These are phyloP conservation scores for Hyles vespertilio DNA, from an alignment of 1,140 invertebrate species.

Conservation along the genomic window DNA sequence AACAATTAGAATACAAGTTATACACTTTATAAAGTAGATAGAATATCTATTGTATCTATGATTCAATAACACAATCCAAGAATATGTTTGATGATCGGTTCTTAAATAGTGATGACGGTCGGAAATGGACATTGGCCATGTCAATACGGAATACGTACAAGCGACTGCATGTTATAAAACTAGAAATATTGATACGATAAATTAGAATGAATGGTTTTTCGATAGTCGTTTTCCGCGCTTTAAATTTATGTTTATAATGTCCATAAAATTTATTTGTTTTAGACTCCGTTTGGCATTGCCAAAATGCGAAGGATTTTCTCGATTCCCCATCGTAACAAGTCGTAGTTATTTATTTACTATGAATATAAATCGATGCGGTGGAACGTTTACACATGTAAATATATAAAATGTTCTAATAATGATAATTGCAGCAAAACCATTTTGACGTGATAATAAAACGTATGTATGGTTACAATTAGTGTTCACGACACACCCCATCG, in stretches of 20 bases:
- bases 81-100: background rate
- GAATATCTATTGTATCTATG: background rate
- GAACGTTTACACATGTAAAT: background rate
- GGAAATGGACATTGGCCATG: slow-evolving; percentile 1
- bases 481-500: background rate
- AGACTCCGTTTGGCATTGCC: background rate
- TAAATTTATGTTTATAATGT: slow-evolving; percentile 10
- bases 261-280: slow-evolving; percentile 15
- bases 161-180: slow-evolving; percentile 3
- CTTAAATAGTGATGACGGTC: background rate
- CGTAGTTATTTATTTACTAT: no score
- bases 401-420: slow-evolving; percentile 1
- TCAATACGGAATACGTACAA: slow-evolving; percentile 4
- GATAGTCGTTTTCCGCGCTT: slow-evolving; percentile 9
- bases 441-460: background rate
- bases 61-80: background rate
- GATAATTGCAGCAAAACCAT: slow-evolving; percentile 5
- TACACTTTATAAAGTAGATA: slow-evolving; percentile 1
- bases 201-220: slow-evolving; percentile 9
- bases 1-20: no score
- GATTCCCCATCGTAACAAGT: no score
- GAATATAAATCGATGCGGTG: background rate
- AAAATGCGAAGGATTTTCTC: no score
- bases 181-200: slow-evolving; percentile 12
- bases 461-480: slow-evolving; percentile 3